phyloP scores from a whole-genome alignment of 2,113 vertebrate genomes.

The Colius striatus region DNA sequence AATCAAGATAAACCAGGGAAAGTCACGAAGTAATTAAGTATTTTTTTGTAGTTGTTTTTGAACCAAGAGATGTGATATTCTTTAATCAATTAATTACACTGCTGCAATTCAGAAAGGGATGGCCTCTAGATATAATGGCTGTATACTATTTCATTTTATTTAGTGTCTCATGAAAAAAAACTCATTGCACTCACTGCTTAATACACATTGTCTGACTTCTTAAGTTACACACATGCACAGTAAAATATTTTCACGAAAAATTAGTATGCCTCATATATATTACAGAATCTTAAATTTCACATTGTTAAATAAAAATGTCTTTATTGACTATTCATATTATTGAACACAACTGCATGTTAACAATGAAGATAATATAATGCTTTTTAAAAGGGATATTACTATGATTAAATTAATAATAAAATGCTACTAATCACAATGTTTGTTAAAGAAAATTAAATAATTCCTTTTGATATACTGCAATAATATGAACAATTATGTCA shows the following conservation, averaged over 20 bases:
- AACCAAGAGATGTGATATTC: not conserved
- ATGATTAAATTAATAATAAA: not conserved
- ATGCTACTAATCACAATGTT: not conserved
- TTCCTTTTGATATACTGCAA: not conserved
- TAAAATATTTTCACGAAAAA: not conserved
- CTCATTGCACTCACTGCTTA: not conserved
- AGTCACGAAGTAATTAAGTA: not conserved
- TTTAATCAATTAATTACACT: constrained; percentile 18
- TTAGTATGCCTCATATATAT: not conserved
- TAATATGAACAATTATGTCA: not conserved
- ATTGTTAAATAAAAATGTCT: not conserved
- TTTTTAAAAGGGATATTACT: not conserved
- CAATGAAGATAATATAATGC: not conserved
- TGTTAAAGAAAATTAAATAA: not conserved
- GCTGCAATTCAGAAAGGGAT: not conserved
- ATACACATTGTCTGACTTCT: not conserved
- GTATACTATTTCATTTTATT: not conserved
- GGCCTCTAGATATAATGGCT: not conserved
- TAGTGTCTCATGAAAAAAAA: not conserved
- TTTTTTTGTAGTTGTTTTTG: not conserved
- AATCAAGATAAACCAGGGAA: not conserved
- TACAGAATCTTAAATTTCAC: not conserved
- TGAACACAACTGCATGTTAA: not conserved
- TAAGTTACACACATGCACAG: not conserved
- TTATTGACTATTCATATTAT: not conserved